Evolutionary conservation across 2,797 vertebrate species (phyloP).

Genomic region (Intellagama lesueurii): DNA sequence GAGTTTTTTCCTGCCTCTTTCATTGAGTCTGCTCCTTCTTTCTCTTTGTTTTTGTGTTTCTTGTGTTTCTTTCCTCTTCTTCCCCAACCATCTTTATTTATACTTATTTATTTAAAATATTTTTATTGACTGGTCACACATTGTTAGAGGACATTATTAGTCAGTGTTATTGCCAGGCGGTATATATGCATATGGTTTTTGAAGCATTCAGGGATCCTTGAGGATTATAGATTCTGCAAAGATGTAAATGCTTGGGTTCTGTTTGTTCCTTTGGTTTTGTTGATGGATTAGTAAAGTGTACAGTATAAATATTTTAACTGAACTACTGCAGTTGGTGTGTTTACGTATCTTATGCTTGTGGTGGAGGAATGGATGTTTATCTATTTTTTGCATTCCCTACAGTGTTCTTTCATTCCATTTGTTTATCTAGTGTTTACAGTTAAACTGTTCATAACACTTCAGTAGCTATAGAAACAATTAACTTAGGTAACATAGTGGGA

Average conservation of each 20-base stretch:
- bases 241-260: neutral
- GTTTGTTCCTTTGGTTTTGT: too few relatives aligned
- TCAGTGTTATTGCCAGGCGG: neutral
- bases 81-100: too few relatives aligned
- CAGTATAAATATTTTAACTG: slow-evolving; percentile 22
- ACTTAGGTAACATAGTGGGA: neutral
- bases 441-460: slow-evolving; percentile 6
- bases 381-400: neutral
- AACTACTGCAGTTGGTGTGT: slow-evolving; percentile 17
- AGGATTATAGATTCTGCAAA: slow-evolving; percentile 9
- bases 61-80: too few relatives aligned
- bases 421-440: neutral
- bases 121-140: too few relatives aligned
- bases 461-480: slow-evolving; percentile 17
- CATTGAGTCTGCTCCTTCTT: too few relatives aligned
- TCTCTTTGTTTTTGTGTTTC: too few relatives aligned
- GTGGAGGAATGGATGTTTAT: neutral
- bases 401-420: neutral
- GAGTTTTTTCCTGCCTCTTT: too few relatives aligned
- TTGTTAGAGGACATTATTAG: neutral
- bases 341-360: neutral
- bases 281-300: neutral
- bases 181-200: neutral
- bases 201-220: rapidly evolving
- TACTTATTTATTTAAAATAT: too few relatives aligned